Conservation (phyloP, 2,797 vertebrate species). For the Premnoplex brunnescens region DNA sequence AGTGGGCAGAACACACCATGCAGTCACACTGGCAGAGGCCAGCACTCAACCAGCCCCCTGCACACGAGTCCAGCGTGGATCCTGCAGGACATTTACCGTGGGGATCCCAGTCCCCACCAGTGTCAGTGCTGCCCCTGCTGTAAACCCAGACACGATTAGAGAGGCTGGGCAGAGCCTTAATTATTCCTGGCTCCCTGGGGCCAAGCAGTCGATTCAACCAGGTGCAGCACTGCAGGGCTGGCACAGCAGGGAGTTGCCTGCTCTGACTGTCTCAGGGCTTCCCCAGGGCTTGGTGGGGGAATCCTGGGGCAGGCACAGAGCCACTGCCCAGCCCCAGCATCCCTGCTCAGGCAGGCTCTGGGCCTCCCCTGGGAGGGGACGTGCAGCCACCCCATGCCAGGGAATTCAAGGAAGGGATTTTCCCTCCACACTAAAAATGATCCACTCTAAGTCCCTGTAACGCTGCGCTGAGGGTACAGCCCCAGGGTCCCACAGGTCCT, state of each 20-base stretch:
- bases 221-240: not conserved
- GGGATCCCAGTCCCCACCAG: not conserved
- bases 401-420: not conserved
- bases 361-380: fast-evolving
- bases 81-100: fast-evolving
- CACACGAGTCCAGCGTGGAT: fast-evolving
- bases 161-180: not conserved
- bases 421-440: not conserved
- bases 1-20: not conserved
- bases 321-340: not conserved
- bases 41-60: fast-evolving
- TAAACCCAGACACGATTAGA: slow-evolving; percentile 1
- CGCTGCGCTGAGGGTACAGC: not conserved
- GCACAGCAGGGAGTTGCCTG: not conserved
- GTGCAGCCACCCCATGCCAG: fast-evolving
- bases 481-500: not conserved
- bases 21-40: not conserved
- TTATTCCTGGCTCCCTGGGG: not conserved
- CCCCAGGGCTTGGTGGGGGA: not conserved
- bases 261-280: not conserved
- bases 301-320: not conserved
- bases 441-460: not conserved
- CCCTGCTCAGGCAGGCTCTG: not conserved
- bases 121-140: not conserved
- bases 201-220: not conserved